phyloP scores from a whole-genome alignment of 2,797 vertebrate species.

The Potorous gilbertii region DNA sequence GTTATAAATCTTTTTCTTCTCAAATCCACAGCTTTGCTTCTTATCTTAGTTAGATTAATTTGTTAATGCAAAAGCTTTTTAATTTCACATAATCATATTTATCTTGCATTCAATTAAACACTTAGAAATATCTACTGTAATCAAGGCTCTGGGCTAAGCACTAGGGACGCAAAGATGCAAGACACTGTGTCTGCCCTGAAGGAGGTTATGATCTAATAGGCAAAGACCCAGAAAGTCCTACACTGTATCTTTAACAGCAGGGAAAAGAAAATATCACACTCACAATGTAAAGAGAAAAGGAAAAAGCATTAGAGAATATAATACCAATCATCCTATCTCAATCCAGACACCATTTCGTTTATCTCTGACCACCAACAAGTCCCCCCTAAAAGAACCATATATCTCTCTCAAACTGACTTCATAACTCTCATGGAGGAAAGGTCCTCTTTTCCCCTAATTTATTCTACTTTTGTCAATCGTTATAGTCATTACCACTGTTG shows the following conservation, averaged over 20 bases:
- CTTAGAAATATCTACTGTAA: not conserved
- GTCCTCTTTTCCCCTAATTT: not conserved
- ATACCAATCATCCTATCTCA: not conserved
- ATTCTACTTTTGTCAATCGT: not conserved
- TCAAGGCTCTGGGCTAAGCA: not conserved
- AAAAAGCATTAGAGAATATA: not conserved
- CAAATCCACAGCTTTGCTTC: not conserved
- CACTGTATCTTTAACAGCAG: not conserved
- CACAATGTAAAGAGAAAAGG: not conserved
- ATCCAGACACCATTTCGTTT: not conserved
- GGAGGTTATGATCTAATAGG: not conserved
- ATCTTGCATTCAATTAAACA: not conserved
- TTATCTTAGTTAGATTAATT: not conserved
- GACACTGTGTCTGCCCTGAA: not conserved
- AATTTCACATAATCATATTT: not conserved
- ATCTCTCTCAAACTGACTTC: not conserved
- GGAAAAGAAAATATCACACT: not conserved
- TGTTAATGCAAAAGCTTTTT: not conserved
- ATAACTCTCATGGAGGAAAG: not conserved
- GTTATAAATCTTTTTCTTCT: not conserved
- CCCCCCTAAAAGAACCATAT: not conserved
- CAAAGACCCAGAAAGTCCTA: not conserved
- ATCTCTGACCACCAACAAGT: not conserved
- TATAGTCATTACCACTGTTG: not conserved
- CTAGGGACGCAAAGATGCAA: not conserved